Evolutionary conservation across 1,140 invertebrate species (phyloP), one percentile per base, ranked within the genome.

Genomic region (Zaprionus capensis): DNA sequence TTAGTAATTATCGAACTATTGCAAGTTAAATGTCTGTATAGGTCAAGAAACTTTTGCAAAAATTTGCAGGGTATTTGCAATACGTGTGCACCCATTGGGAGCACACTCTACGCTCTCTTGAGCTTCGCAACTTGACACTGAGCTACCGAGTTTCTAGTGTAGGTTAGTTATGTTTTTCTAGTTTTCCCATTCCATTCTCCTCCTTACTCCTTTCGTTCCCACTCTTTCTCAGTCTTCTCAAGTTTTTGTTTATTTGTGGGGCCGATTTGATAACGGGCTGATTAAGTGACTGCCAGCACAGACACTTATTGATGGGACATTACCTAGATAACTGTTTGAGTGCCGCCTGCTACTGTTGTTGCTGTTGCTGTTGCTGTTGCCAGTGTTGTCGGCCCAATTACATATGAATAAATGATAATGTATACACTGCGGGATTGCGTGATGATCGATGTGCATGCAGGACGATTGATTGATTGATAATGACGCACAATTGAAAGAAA

Each of bases 291-390:
- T 68, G 64, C 38, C 67, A 68, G 66, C 31, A 46, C 65, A 71
- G 81, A 78, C 74, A 81, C 80, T 83, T 83, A 85, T 83, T 70
- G 78, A 83, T 83, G 66, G 71, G 73, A 77, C 82, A 83, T 70
- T 64, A 69, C 76, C 46, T 72, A 81, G 81, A 81, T 81, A 77
- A 57, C 51, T 68, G 71, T 71, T 73, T 80, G 67, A 38, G 53
- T 64, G 38, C 41, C 24, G 41, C 34, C 55, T 68, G 38, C 28
- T 31, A 46, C 22, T 70, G 15, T 26, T 46, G 12, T 20, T 49
- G 57, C n/a, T 41, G 36, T 71, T 28, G 28, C 28, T 46, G 12
- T 20, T 49, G 57, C n/a, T 41, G 36, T 71, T 28, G 28, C 28
- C 28, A 7, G 28, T 28, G 28, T 7, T 28, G 63, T 41, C 57